Evolutionary conservation across 2,113 vertebrate genomes (phyloP), one percentile per base, ranked within the genome.

Genomic region (Nannobrachium achirus): DNA sequence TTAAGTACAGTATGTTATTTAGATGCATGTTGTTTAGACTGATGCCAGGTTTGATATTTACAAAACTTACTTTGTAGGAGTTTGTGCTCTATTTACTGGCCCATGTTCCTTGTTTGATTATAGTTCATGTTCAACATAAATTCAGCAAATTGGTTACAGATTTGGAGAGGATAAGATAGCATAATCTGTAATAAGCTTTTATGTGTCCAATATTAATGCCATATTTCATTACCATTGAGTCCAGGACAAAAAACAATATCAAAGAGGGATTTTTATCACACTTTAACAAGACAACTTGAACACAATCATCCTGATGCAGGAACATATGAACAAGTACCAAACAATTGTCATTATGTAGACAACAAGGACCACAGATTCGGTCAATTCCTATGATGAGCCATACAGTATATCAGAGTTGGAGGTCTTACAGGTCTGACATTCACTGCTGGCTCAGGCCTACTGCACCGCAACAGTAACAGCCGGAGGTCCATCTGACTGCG

Each of bases 291-390:
- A 4, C 45, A 13, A 51, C 59, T 71, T 25, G 38, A 55, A 66
- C n/a, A 78, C 7, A 73, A 50, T 11, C 25, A 33, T 78, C 71
- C 71, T 78, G 69, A 76, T 68, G 48, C 79, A 80, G 76, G 74
- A 82, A 60, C 46, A 76, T 65, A 46, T 56, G 70, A 45, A 33
- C 55, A 40, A 13, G 48, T 57, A 60, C 25, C 49, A 56, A 56
- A 59, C 48, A 11, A 44, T 44, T 44, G 42, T 11, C 7, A 8
- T 44, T 41, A 41, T 9, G 9, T 41, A 41, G 16, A 39, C 10
- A 42, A 39, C 8, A 8, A 49, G 39, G 56, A 55, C 53, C 51
- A 20, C 7, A 62, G 42, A 64, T 52, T 79, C 41, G 55, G 38
- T 48, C 13, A 48, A 8, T 13, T 48, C 11, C 11, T 48, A 11